Evolutionary conservation across 2,113 vertebrate genomes (phyloP).

Genomic region (Siniperca chuatsi): DNA sequence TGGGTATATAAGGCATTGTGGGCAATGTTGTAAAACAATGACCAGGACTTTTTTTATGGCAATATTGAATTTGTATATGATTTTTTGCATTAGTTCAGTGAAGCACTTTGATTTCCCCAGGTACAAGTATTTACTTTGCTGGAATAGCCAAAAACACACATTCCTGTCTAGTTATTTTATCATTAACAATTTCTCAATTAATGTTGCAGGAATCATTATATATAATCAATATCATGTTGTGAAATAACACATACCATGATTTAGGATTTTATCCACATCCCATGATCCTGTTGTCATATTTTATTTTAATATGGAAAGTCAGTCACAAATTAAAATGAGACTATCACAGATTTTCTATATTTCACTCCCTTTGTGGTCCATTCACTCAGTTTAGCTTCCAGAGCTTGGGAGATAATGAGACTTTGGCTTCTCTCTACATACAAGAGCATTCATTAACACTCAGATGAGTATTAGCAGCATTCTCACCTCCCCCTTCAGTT

Average conservation of each 20-base stretch:
- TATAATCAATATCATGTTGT: not conserved
- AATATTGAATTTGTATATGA: not conserved
- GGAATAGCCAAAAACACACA: not conserved
- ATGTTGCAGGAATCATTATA: not conserved
- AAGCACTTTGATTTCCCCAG: not conserved
- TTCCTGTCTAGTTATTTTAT: no score
- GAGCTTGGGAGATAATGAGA: constrained; percentile 64
- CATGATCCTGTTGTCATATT: not conserved
- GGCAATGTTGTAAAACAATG: not conserved
- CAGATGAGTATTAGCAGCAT: constrained; percentile 43
- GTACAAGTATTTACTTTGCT: not conserved
- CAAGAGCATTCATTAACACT: constrained; percentile 51
- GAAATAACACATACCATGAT: no score
- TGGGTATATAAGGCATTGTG: not conserved
- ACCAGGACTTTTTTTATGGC: not conserved
- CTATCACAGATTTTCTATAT: constrained; percentile 21
- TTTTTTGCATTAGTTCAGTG: no score
- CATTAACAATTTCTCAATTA: no score
- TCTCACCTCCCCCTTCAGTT: constrained; percentile 31
- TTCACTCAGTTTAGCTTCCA: constrained; percentile 51
- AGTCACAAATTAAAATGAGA: constrained; percentile 18
- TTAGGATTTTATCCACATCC: not conserved
- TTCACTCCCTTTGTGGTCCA: constrained; percentile 54
- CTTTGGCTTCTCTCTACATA: constrained; percentile 45
- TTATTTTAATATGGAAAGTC: not conserved